Evolutionary conservation across 2,797 vertebrate genomes (phyloP).

Genomic region (Urocyon cinereoargenteus): DNA sequence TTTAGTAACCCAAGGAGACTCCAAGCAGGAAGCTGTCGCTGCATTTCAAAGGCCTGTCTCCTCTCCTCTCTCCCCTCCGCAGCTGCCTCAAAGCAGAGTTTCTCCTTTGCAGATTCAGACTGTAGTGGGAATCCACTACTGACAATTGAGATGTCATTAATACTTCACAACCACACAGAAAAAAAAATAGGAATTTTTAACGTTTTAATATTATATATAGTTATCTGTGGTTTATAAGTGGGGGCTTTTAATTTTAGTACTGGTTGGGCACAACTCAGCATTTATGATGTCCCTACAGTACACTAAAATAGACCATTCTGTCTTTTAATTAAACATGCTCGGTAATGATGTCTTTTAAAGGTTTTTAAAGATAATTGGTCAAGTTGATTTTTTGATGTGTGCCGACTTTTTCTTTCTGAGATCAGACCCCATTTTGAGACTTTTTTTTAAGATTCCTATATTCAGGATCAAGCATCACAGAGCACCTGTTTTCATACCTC

Average conservation of each 20-base stretch:
- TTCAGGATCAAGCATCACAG: not conserved
- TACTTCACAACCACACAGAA: not conserved
- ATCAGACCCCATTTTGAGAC: not conserved
- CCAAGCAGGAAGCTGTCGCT: not conserved
- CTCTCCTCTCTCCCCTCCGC: not conserved
- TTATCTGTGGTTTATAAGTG: not conserved
- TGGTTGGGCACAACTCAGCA: not conserved
- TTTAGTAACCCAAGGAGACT: not conserved
- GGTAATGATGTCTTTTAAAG: not conserved
- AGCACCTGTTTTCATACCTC: not conserved
- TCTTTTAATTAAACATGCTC: not conserved
- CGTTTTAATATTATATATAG: not conserved
- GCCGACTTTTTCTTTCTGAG: not conserved
- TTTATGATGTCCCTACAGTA: not conserved
- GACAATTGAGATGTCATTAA: not conserved
- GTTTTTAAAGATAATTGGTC: not conserved
- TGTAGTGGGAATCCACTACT: not conserved
- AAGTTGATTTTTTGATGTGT: not conserved
- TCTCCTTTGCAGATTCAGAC: not conserved
- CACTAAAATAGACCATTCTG: not conserved
- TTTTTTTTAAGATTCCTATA: not conserved
- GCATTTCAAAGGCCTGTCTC: not conserved
- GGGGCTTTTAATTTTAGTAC: slow-evolving; percentile 46
- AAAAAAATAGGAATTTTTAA: not conserved
- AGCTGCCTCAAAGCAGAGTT: not conserved